phyloP scores from a whole-genome alignment of 2,113 vertebrate genomes.

The Mobula hypostoma region DNA sequence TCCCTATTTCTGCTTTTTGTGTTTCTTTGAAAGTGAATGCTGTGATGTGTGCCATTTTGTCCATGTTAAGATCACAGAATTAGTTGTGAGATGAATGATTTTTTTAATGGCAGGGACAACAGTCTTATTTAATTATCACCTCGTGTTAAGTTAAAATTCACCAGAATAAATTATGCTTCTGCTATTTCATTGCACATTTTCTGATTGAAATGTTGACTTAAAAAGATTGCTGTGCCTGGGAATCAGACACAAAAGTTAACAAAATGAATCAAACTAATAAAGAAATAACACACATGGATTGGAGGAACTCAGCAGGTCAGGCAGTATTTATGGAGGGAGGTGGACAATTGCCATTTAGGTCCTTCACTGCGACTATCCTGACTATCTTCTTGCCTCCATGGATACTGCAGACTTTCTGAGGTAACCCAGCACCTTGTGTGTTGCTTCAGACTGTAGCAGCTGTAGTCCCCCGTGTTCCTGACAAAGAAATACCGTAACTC shows the following conservation, averaged over 20 bases:
- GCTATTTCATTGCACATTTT: not conserved
- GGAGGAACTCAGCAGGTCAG: too few species aligned
- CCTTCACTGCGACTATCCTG: too few species aligned
- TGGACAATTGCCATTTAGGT: too few species aligned
- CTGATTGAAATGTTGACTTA: not conserved
- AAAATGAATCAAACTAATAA: not conserved
- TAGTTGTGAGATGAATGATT: not conserved
- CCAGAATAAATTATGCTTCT: not conserved
- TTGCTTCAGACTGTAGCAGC: too few species aligned
- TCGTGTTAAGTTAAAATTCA: not conserved
- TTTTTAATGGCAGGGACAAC: not conserved
- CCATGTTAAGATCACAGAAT: not conserved
- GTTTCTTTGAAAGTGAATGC: not conserved
- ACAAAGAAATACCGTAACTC: too few species aligned
- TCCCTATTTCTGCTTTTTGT: too few species aligned
- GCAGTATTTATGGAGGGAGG: too few species aligned
- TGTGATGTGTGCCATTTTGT: not conserved
- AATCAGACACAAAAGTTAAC: not conserved
- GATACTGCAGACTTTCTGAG: too few species aligned
- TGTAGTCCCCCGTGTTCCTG: too few species aligned
- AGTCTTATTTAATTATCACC: not conserved
- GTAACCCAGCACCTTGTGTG: too few species aligned
- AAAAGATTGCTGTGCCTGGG: not conserved
- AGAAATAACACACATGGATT: too few species aligned
- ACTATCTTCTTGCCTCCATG: too few species aligned